Evolutionary conservation across 2,113 vertebrate species (phyloP), one percentile per base, ranked within the genome.

Genomic region (Grammomys surdaster): DNA sequence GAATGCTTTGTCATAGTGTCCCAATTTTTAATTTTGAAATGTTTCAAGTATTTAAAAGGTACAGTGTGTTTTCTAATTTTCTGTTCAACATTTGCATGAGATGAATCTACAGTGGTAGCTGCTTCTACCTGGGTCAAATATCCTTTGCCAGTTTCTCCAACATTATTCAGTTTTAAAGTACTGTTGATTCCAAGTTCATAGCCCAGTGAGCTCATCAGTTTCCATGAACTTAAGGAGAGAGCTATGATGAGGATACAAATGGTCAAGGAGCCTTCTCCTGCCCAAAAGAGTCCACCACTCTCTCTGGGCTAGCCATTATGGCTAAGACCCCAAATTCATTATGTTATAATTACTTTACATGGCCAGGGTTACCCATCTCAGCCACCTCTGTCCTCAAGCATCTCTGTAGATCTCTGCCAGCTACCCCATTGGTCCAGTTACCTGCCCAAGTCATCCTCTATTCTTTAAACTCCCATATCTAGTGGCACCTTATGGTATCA

Each of bases 21-120:
- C 33, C 33, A 36, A 67, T 67, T 88, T 67, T 94, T 94, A 63
- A 84, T 65, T 82, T 94, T 90, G n/a, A 87, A 97, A 75, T 91
- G 36, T 93, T 89, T 91, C 22, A 46, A 65, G 9, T 67, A 67
- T 36, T 86, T 86, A 69, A 73, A 88, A 77, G 3, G 69, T 58
- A 70, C 20, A 69, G 48, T 5, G 3, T 9, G 63, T 80, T 85
- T 92, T 88, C 1, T 40, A 88, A 85, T 46, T 80, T 90, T 88
- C 80, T 73, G 16, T 22, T 93, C 3, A 77, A 48, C 26, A 60
- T 9, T 31, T 81, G 56, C 88, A 65, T 94, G 43, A 84, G 51
- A 80, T 20, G 46, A 84, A 90, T 72, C 54, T 84, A 24, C 40
- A 73, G 1, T 82, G 14, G 46, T 16, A 78, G 5, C 69, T 73